Conservation (phyloP, 1,140 invertebrate genomes). For the Cataglyphis hispanica region DNA sequence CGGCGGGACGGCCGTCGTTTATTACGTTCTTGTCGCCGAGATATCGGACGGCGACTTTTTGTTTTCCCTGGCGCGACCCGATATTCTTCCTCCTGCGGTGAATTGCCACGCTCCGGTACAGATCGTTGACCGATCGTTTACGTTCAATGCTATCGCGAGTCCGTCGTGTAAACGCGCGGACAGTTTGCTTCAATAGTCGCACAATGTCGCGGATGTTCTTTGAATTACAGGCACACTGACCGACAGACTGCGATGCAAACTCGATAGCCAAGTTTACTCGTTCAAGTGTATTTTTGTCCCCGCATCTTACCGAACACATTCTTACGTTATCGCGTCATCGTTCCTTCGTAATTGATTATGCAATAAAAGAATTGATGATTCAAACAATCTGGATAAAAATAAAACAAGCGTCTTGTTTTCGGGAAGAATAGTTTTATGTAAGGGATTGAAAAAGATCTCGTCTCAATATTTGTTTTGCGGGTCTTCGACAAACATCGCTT, state of each 20-base stretch:
- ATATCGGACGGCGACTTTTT: not conserved
- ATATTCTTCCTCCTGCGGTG: not conserved
- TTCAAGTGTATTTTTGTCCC: not conserved
- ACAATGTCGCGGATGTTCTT: not conserved
- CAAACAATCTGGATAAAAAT: not conserved
- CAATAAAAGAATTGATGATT: not conserved
- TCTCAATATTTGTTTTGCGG: not conserved
- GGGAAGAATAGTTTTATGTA: not conserved
- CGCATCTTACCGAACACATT: not conserved
- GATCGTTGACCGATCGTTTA: not conserved
- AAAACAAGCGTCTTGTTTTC: not conserved
- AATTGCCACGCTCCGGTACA: not conserved
- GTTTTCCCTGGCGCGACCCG: not conserved
- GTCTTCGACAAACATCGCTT: not conserved
- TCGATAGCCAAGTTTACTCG: not conserved
- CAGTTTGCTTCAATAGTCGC: not conserved
- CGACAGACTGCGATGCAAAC: not conserved
- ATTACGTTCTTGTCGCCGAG: not conserved
- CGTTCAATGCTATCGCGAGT: not conserved
- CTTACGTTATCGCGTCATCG: not conserved
- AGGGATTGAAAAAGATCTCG: not conserved
- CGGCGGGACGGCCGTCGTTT: slow-evolving; percentile 1
- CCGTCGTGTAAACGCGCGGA: not conserved
- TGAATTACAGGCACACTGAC: not conserved
- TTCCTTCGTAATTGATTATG: not conserved